Evolutionary conservation across 2,113 vertebrate genomes (phyloP).

Genomic region (Perca fluviatilis): DNA sequence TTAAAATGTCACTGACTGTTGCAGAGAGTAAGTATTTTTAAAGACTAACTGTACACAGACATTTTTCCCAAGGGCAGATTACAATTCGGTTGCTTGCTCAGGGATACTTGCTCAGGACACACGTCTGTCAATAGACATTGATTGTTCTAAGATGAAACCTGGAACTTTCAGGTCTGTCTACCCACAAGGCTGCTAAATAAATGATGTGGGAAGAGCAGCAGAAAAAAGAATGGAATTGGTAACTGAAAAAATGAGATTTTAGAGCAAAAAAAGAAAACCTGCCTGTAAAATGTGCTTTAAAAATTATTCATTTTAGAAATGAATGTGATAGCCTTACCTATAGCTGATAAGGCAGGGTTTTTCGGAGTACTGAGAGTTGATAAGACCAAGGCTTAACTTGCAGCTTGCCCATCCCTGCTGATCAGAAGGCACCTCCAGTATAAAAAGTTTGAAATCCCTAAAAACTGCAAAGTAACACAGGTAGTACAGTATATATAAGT

Average conservation of each 20-base stretch:
- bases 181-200: conserved; percentile 18
- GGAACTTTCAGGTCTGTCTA: conserved; percentile 7
- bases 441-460: neutral
- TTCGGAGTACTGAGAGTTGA: neutral
- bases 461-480: conserved; percentile 1
- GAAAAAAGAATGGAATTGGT: neutral
- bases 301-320: neutral
- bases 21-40: neutral
- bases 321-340: neutral
- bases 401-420: conserved; percentile 1
- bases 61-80: neutral
- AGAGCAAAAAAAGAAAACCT: neutral
- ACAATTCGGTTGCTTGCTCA: conserved; percentile 28
- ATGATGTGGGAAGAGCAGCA: neutral
- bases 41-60: neutral
- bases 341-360: conserved; percentile 1
- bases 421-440: conserved; percentile 2
- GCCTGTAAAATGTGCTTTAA: conserved; percentile 7
- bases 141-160: conserved; percentile 32
- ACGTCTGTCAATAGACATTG: conserved; percentile 27
- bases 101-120: conserved; percentile 26
- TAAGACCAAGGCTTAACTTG: conserved; percentile 27
- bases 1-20: neutral
- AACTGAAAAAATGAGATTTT: neutral
- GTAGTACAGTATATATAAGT: no score